A percentile compares a stretch with the other conserved stretches of the same genome.
Evolutionary conservation across 2,113 vertebrate species (phyloP).

Genomic region (Nannospalax galili): DNA sequence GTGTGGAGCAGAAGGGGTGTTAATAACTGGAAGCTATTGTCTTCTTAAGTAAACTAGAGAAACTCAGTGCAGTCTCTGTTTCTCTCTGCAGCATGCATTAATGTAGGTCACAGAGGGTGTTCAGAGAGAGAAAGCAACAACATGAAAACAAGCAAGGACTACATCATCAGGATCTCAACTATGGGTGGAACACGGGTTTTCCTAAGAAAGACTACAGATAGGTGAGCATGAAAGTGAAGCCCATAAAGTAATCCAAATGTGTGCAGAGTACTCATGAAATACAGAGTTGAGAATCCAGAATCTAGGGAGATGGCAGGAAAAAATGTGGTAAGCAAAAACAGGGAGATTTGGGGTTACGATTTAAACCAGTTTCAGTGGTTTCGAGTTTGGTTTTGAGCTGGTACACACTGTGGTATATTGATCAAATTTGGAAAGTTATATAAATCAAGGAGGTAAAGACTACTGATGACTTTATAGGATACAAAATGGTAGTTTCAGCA

Average conservation of each 20-base stretch:
- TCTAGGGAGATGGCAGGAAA: neutral
- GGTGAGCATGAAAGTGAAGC: neutral
- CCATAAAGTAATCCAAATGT: constrained; percentile 8
- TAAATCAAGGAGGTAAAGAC: neutral
- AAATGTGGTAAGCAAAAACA: neutral
- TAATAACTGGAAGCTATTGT: neutral
- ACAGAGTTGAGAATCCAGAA: neutral
- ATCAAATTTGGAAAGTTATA: constrained; percentile 42
- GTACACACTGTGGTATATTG: neutral
- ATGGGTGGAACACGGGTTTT: neutral
- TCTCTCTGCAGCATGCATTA: neutral
- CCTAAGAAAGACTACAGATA: neutral
- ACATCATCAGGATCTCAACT: neutral
- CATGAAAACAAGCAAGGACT: neutral
- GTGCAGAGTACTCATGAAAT: neutral
- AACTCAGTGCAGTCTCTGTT: neutral
- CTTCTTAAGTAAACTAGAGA: constrained; percentile 28
- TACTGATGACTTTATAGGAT: neutral
- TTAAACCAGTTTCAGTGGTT: neutral
- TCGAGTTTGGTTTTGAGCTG: neutral
- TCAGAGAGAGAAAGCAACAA: neutral
- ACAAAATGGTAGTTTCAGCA: neutral
- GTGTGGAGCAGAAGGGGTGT: neutral
- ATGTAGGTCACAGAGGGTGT: constrained; percentile 1
- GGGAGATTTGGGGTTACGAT: neutral